phyloP scores from a whole-genome alignment of 2,888 invertebrate species.

The Scaptomyza parva region DNA sequence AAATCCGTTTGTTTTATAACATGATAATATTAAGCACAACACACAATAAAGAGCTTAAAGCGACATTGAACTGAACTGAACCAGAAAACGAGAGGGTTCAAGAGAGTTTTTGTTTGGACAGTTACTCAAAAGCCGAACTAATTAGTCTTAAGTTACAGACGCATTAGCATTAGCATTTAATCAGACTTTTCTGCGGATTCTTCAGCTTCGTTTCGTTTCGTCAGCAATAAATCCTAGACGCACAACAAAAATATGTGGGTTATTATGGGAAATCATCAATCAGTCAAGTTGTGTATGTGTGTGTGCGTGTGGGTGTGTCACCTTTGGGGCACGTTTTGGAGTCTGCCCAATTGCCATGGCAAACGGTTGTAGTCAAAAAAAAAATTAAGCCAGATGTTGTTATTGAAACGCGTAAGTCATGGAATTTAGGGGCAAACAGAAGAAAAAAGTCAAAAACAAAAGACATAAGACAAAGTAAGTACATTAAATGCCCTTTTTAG shows the following conservation, averaged over 20 bases:
- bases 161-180: constrained; percentile 41
- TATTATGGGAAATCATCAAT: constrained; percentile 64
- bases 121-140: constrained; percentile 49
- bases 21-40: constrained; percentile 28
- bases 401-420: constrained; percentile 18
- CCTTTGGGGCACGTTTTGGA: constrained; percentile 6
- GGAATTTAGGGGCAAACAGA: constrained; percentile 9
- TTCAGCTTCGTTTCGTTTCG: too few species aligned
- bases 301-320: neutral
- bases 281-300: neutral
- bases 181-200: constrained; percentile 18
- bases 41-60: constrained; percentile 46
- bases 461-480: constrained; percentile 1
- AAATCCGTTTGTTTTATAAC: constrained; percentile 32
- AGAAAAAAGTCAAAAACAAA: neutral
- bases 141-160: constrained; percentile 46
- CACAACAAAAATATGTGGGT: constrained; percentile 51
- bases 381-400: neutral
- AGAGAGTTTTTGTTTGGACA: too few species aligned
- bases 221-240: constrained; percentile 57
- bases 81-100: too few species aligned
- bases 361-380: constrained; percentile 3
- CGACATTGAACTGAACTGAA: too few species aligned
- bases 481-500: constrained; percentile 12
- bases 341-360: constrained; percentile 3